Conservation (phyloP, 2,797 vertebrate genomes). For the Diglossa cyanea region DNA sequence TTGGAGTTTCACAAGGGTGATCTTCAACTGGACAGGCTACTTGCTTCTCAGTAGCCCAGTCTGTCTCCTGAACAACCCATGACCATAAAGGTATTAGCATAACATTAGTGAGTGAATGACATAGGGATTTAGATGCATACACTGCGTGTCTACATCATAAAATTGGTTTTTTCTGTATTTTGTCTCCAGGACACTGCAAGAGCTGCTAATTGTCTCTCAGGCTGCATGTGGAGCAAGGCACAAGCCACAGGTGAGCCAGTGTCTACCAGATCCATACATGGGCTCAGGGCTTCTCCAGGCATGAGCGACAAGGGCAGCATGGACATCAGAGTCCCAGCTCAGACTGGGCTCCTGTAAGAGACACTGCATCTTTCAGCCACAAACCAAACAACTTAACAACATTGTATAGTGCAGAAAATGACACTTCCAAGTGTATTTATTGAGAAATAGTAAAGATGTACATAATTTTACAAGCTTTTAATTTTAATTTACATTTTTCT, state of each 20-base stretch:
- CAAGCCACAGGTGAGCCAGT: neutral
- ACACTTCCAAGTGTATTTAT: slow-evolving; percentile 80
- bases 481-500: slow-evolving; percentile 83
- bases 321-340: neutral
- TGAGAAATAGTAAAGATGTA: slow-evolving; percentile 83
- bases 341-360: neutral
- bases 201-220: neutral
- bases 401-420: slow-evolving; percentile 67
- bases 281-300: neutral
- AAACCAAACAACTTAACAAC: slow-evolving; percentile 49
- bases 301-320: fast-evolving
- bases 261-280: neutral
- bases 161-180: neutral
- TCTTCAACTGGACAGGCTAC: neutral
- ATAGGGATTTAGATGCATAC: neutral
- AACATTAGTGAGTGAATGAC: neutral
- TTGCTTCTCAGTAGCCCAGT: neutral
- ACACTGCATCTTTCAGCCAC: neutral
- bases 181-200: neutral
- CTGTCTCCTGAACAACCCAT: neutral
- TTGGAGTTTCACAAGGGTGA: neutral
- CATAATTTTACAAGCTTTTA: slow-evolving; percentile 82
- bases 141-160: neutral
- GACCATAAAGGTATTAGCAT: neutral
- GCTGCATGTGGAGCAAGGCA: neutral